Conservation (phyloP, 2,797 vertebrate species). For the Sardinella longiceps region DNA sequence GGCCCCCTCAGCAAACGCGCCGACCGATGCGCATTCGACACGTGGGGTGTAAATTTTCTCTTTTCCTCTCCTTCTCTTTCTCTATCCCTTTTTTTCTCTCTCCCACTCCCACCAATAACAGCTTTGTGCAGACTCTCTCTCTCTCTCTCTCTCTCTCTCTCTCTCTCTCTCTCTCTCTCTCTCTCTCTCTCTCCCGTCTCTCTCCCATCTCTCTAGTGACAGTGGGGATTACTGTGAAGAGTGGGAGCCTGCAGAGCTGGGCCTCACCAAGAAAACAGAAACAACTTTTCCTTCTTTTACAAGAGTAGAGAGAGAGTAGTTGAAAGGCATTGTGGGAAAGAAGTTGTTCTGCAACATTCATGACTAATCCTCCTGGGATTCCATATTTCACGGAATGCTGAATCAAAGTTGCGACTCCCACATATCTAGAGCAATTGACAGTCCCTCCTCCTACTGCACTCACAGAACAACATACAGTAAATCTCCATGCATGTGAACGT, state of each 20-base stretch:
- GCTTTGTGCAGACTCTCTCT: no score
- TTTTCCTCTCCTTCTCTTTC: not conserved
- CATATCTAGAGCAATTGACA: not conserved
- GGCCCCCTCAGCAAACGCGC: not conserved
- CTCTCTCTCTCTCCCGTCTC: not conserved
- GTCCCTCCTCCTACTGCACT: not conserved
- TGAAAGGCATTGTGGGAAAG: not conserved
- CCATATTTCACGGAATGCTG: not conserved
- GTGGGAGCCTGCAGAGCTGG: not conserved
- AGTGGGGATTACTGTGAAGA: not conserved
- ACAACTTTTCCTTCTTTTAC: not conserved
- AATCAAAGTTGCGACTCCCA: not conserved
- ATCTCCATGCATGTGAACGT: not conserved
- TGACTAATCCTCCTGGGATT: not conserved
- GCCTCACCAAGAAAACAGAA: not conserved
- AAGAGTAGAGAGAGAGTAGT: not conserved
- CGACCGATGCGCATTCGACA: not conserved
- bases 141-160: no score
- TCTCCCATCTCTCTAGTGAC: not conserved
- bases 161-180: not conserved
- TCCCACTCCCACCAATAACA: not conserved
- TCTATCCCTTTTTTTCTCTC: not conserved
- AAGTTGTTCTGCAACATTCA: not conserved
- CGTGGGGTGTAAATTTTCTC: not conserved
- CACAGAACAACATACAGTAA: not conserved